phyloP scores from a whole-genome alignment of 2,113 vertebrate species.

The Ifrita kowaldi region DNA sequence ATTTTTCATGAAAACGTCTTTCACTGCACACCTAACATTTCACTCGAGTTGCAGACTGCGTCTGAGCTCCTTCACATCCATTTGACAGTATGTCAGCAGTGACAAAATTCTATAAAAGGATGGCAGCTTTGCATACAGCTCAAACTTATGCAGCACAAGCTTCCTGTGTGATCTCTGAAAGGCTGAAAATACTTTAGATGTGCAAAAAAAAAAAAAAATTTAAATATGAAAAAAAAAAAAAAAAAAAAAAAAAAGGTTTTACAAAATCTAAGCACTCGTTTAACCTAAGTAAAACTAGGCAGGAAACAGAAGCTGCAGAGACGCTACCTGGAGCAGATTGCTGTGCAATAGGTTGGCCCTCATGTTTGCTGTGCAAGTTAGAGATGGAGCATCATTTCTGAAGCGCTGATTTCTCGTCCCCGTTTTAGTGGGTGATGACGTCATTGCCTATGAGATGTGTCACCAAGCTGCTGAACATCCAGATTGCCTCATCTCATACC shows the following conservation, averaged over 20 bases:
- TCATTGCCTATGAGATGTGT: not conserved
- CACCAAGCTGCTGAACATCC: constrained; percentile 1
- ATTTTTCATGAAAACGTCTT: constrained; percentile 25
- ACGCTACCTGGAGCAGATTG: constrained; percentile 7
- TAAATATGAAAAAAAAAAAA: not conserved
- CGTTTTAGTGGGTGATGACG: not conserved
- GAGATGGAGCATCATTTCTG: not conserved
- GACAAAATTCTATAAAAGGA: constrained; percentile 63
- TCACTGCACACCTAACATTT: constrained; percentile 31
- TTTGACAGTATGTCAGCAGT: constrained; percentile 52
- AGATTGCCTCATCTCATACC: not conserved
- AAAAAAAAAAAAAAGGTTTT: not conserved
- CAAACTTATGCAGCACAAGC: constrained; percentile 28
- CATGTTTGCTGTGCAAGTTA: not conserved
- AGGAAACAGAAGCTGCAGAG: not conserved
- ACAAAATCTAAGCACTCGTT: not conserved
- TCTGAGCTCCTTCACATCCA: constrained; percentile 38
- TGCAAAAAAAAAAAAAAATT: not conserved
- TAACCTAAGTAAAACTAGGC: not conserved
- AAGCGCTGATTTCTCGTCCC: not conserved
- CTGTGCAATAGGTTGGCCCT: not conserved
- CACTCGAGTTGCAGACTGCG: not conserved
- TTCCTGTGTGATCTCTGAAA: constrained; percentile 59
- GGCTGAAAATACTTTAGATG: constrained; percentile 47
- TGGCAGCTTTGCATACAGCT: constrained; percentile 57